Evolutionary conservation across 2,113 vertebrate species (phyloP).

Genomic region (Dasyurus viverrinus): DNA sequence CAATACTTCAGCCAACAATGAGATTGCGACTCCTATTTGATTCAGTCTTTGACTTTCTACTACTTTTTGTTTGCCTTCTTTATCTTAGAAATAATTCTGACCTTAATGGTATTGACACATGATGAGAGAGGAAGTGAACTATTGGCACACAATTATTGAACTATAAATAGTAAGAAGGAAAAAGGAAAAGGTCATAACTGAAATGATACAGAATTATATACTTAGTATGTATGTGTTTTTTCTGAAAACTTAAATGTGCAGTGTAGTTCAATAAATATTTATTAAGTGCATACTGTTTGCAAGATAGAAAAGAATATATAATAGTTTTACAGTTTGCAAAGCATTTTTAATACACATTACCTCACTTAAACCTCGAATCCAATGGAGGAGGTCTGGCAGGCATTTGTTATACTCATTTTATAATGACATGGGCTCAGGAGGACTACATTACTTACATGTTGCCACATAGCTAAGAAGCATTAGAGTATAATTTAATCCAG

Average conservation of each 20-base stretch:
- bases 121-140: constrained; percentile 25
- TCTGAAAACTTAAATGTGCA: constrained; percentile 39
- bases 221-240: neutral
- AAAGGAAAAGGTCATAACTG: neutral
- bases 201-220: neutral
- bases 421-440: neutral
- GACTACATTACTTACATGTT: neutral
- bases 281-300: neutral
- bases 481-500: neutral
- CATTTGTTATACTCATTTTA: neutral
- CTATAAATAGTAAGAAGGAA: constrained; percentile 4
- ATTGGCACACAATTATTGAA: neutral
- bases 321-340: neutral
- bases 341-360: neutral
- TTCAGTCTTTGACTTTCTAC: neutral
- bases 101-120: constrained; percentile 26
- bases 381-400: neutral
- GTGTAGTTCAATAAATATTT: neutral
- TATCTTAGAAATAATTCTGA: neutral
- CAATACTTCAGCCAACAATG: neutral
- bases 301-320: neutral
- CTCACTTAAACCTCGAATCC: neutral
- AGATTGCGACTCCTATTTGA: neutral
- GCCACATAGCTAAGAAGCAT: neutral
- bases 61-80: constrained; percentile 37